These are phyloP conservation scores for Pseudopleuronectes americanus DNA, from an alignment of 2,797 vertebrate species.

Conservation along the genomic window DNA sequence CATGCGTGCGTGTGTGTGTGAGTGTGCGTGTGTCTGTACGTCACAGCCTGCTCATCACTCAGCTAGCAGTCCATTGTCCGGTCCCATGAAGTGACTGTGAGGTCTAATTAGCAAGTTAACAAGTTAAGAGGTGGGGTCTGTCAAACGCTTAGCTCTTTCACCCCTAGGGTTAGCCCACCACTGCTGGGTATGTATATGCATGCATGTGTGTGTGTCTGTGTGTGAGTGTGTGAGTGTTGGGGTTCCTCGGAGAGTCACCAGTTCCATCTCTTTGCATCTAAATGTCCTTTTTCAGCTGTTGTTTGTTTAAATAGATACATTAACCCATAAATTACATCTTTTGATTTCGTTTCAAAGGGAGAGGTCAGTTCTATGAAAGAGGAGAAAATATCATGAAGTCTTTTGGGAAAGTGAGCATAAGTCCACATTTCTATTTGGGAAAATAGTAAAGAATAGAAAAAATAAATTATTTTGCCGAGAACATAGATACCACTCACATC, in stretches of 20 bases:
- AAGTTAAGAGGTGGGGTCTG: slow-evolving; percentile 91
- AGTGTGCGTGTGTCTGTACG: slow-evolving; percentile 40
- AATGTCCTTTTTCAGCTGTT: background rate
- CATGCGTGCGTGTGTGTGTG: slow-evolving; percentile 28
- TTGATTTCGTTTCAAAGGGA: background rate
- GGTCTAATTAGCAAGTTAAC: slow-evolving; percentile 91
- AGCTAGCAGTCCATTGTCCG: slow-evolving; percentile 81
- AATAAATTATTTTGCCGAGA: no score
- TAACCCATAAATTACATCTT: no score
- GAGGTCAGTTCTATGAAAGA: no score
- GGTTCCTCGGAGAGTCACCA: no score
- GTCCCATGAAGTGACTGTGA: slow-evolving; percentile 83
- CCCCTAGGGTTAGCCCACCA: slow-evolving; percentile 81
- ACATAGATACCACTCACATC: no score
- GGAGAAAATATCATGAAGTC: no score
- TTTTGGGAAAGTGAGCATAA: no score
- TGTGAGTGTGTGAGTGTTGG: no score
- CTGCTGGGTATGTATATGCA: slow-evolving; percentile 55
- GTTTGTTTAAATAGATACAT: background rate
- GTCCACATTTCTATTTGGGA: no score
- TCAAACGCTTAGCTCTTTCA: slow-evolving; percentile 88
- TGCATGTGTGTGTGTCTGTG: slow-evolving; percentile 31
- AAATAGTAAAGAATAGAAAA: no score
- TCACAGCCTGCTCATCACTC: slow-evolving; percentile 64
- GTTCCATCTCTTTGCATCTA: background rate